A percentile compares a stretch with the other conserved stretches of the same genome.
These are phyloP conservation scores for Leucophenga montana DNA, from an alignment of 2,888 invertebrate genomes.

Conservation along the genomic window DNA sequence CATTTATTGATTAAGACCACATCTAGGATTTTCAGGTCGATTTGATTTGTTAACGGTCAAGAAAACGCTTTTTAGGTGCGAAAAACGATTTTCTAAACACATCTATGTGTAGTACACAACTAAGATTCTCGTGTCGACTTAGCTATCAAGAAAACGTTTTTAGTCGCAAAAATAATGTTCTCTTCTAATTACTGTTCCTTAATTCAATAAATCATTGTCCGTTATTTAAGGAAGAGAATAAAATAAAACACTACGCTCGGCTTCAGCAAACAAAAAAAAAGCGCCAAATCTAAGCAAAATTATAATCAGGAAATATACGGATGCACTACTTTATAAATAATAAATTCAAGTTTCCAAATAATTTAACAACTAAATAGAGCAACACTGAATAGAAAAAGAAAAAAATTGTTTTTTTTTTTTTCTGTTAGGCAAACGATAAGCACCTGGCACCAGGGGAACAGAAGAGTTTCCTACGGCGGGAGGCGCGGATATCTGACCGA, in stretches of 20 bases:
- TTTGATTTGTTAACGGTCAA: too few species aligned
- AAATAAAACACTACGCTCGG: too few species aligned
- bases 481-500: conserved; percentile 76
- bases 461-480: conserved; percentile 73
- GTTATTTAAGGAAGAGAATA: too few species aligned
- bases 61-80: too few species aligned
- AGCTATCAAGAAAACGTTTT: neutral
- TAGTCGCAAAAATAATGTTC: too few species aligned
- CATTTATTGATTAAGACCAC: too few species aligned
- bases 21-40: too few species aligned
- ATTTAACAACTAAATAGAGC: conserved; percentile 46
- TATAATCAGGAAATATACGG: neutral
- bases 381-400: conserved; percentile 43
- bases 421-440: conserved; percentile 68
- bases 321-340: conserved; percentile 8
- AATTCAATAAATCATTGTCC: too few species aligned
- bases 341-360: conserved; percentile 44
- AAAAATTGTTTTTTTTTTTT: conserved; percentile 42
- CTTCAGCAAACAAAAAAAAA: neutral
- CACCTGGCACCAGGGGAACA: conserved; percentile 76
- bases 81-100: too few species aligned
- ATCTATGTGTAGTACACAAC: too few species aligned
- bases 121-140: too few species aligned
- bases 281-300: neutral
- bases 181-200: too few species aligned